These are phyloP conservation scores for Trachelus tabidus DNA, from an alignment of 2,888 invertebrate species.

Conservation along the genomic window DNA sequence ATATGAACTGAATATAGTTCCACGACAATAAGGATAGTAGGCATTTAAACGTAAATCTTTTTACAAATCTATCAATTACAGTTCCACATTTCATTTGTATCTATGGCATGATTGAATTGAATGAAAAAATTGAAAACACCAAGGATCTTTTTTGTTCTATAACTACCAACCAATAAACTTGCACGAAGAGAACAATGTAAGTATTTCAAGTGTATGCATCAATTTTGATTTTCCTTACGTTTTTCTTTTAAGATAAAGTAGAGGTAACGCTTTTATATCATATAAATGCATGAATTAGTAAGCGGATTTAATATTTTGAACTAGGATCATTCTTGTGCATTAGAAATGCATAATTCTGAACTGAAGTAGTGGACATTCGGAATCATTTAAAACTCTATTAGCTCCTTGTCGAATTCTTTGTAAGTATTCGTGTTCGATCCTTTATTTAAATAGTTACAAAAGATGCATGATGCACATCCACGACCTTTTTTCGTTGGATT, in stretches of 20 bases:
- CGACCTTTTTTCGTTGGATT: not conserved
- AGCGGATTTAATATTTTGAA: not conserved
- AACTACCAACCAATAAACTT: not conserved
- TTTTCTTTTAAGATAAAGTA: not conserved
- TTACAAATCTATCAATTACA: not conserved
- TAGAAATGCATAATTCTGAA: not conserved
- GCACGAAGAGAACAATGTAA: not conserved
- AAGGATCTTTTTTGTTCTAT: not conserved
- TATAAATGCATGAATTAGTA: not conserved
- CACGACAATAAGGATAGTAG: not conserved
- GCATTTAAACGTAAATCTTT: not conserved
- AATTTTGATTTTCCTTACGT: not conserved
- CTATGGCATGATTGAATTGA: too few relatives aligned
- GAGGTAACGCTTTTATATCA: not conserved
- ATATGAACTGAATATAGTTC: not conserved
- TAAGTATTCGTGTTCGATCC: not conserved
- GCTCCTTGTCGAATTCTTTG: not conserved
- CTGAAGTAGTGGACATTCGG: not conserved
- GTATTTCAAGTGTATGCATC: not conserved
- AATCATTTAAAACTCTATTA: not conserved
- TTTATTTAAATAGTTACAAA: not conserved
- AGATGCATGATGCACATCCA: not conserved
- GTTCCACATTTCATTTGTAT: not conserved
- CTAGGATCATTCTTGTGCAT: not conserved
- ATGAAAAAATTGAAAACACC: not conserved